These are phyloP conservation scores for Odontophorus gujanensis DNA, from an alignment of 2,113 vertebrate species.

Conservation along the genomic window DNA sequence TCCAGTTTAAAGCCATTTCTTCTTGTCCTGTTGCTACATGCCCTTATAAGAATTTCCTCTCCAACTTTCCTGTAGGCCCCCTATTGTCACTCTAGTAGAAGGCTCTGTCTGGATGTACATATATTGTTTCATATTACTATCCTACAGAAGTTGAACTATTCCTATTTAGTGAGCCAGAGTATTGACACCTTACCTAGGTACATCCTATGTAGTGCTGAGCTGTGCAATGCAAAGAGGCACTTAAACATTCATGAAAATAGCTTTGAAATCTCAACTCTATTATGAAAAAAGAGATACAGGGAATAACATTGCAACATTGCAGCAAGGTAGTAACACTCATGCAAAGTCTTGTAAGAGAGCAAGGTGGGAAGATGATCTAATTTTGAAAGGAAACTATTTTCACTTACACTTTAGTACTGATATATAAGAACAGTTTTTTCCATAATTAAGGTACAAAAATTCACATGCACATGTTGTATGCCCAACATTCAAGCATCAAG, in stretches of 20 bases:
- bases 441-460: neutral
- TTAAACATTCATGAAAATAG: fast-evolving
- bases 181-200: neutral
- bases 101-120: neutral
- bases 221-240: neutral
- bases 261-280: neutral
- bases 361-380: neutral
- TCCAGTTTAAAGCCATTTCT: too few relatives aligned
- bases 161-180: neutral
- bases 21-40: too few relatives aligned
- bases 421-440: neutral
- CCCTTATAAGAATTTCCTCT: too few relatives aligned
- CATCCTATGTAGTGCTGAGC: neutral
- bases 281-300: neutral
- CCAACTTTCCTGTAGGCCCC: too few relatives aligned
- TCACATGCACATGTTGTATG: neutral
- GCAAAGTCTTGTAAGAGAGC: neutral
- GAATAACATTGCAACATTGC: neutral
- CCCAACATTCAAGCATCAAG: neutral
- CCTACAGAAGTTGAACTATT: neutral
- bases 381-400: neutral
- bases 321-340: neutral
- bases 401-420: neutral
- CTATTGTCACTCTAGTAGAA: neutral
- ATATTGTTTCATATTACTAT: neutral